Evolutionary conservation across 2,113 vertebrate genomes (phyloP), one percentile per base, ranked within the genome.

Genomic region (Phaethornis superciliosus): DNA sequence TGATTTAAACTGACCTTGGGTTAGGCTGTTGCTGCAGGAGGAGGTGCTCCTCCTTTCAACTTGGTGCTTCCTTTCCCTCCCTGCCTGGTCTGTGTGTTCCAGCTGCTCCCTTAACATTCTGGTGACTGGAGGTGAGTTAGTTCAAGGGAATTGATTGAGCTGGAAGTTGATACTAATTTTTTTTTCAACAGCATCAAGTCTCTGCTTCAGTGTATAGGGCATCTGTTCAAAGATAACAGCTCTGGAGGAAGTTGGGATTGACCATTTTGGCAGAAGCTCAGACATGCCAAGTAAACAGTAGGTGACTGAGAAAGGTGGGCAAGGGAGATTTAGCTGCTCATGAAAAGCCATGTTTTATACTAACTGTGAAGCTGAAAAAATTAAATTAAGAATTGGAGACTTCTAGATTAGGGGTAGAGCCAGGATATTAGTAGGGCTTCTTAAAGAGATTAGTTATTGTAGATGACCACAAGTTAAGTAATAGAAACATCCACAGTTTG

Each of bases 341-440:
- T 0, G 4, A 65, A 88, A 85, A 49, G 2, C 23, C 20, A 23
- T 0, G 0, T 62, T 84, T 78, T 81, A 75, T 17, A 27, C 10
- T 32, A 55, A 5, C 23, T 28, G 8, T 84, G 58, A 42, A 21
- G 40, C 10, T 85, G 49, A 40, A 88, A 90, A 81, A 51, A 12
- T 56, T 2, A 1, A 10, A 26, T 87, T 74, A 9, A 37, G 33
- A 60, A 68, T n/a, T 32, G 8, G 32, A 51, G 37, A 35, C 23
- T 69, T 75, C 33, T 60, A 85, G 33, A 33, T 80, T 71, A 67
- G 12, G 32, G 32, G 26, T 24, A 47, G 15, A 75, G 6, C 12
- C 5, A 15, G 24, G 22, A 63, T 77, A 84, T 81, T 55, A 79
- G 37, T 33, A 68, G 20, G 10, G 15, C 23, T 82, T 87, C 13